These are phyloP conservation scores for Acleris laterana DNA, from an alignment of 2,888 invertebrate species.

Conservation along the genomic window DNA sequence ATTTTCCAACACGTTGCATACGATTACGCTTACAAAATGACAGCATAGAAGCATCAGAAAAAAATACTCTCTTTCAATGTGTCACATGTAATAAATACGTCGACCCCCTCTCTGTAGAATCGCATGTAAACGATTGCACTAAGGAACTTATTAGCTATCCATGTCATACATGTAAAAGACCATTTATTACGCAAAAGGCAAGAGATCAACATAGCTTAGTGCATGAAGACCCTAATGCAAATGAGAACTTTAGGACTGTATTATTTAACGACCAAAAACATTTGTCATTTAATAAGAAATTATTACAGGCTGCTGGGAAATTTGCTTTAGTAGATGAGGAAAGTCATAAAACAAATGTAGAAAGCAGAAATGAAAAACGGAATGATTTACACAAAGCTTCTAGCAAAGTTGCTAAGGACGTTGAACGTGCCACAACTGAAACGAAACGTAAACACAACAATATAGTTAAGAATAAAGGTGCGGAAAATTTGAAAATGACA, in stretches of 20 bases:
- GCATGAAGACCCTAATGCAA: not conserved
- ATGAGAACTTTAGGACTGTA: slow-evolving; percentile 6
- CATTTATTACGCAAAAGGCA: slow-evolving; percentile 5
- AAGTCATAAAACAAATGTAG: not conserved
- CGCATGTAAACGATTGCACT: slow-evolving; percentile 1
- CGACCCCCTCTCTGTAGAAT: not conserved
- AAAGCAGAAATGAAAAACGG: not conserved
- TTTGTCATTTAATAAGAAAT: slow-evolving; percentile 1
- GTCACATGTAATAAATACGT: slow-evolving; percentile 7
- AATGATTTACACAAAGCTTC: not conserved
- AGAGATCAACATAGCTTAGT: slow-evolving; percentile 1
- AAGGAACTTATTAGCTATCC: not conserved
- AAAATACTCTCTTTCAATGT: slow-evolving; percentile 17
- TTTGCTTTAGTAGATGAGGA: too few relatives aligned
- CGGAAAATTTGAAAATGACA: not conserved
- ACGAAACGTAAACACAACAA: not conserved
- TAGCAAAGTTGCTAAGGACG: not conserved
- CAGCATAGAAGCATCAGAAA: not conserved
- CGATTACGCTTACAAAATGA: not conserved
- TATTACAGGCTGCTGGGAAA: slow-evolving; percentile 4
- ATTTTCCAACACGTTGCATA: slow-evolving; percentile 18
- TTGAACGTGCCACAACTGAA: not conserved
- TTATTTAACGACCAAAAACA: slow-evolving; percentile 8
- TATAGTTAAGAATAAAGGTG: not conserved
- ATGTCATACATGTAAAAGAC: slow-evolving; percentile 2